phyloP scores from a whole-genome alignment of 2,113 vertebrate species.

The Sylvicapra grimmia region DNA sequence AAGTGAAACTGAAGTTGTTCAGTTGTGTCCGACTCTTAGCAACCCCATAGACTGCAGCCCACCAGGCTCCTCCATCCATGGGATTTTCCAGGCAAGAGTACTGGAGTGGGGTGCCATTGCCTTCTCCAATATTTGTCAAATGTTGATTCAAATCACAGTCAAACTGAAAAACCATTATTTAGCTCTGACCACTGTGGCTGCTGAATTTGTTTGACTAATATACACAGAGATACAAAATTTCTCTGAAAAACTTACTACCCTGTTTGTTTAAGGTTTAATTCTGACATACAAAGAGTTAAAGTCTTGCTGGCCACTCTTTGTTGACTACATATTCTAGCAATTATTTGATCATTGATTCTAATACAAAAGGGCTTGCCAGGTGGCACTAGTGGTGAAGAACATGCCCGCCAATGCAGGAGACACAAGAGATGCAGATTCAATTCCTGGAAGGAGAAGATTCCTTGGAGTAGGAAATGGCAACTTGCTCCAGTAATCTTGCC shows the following conservation, averaged over 20 bases:
- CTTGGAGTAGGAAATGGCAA: not conserved
- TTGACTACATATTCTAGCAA: not conserved
- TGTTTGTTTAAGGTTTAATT: not conserved
- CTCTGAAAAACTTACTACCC: not conserved
- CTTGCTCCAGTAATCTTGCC: not conserved
- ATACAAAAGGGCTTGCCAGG: not conserved
- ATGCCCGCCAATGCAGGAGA: not conserved
- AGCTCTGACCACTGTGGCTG: not conserved
- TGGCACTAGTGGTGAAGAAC: not conserved
- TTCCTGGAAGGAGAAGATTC: not conserved
- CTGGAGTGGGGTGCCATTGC: no score
- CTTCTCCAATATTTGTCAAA: not conserved
- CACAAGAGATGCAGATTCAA: not conserved
- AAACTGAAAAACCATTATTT: not conserved
- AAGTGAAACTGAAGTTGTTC: no score
- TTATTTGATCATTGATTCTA: not conserved
- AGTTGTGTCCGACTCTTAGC: accelerated
- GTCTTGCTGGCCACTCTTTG: not conserved
- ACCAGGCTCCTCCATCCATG: no score
- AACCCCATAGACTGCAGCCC: no score
- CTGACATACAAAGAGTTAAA: not conserved
- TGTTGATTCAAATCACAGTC: not conserved
- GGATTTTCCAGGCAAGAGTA: no score
- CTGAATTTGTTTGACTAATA: not conserved
- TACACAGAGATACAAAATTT: not conserved